Evolutionary conservation across 2,113 vertebrate species (phyloP), one percentile per base, ranked within the genome.

Genomic region (Eclectus roratus): DNA sequence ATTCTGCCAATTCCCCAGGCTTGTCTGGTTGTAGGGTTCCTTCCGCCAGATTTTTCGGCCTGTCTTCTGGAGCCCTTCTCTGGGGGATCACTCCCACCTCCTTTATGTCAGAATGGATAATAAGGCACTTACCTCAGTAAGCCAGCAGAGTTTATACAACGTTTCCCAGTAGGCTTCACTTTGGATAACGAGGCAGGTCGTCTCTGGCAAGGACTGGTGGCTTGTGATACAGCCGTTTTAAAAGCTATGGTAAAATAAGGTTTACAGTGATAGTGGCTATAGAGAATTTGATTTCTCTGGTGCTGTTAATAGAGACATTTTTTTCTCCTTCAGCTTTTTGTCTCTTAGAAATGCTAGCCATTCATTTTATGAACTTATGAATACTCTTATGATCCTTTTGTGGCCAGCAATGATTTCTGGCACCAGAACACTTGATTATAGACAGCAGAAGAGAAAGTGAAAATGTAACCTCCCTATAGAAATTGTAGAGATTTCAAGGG

Each of bases 61-160:
- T 93, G 60, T 93, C 63, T 97, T 94, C 79, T 96, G 69, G 79
- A 89, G 16, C 29, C 9, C 13, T 63, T 83, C 91, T 88, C 93
- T 58, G 10, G 58, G 78, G 84, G 28, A 84, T 94, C 37, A 15
- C 64, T 96, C 64, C 95, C 89, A 94, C 79, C 79, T 93, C 82
- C 76, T 89, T 74, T 74, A 80, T 86, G 90, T 94, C 88, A 94
- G 60, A 80, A 70, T 71, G 76, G 89, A 89, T 96, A 96, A 88
- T 35, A 55, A 94, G 79, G 58, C 82, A 88, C 88, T 90, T 95
- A 93, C 82, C 85, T 91, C 79, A 91, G 87, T 77, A 46, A 91
- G 53, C 77, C 76, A 93, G 79, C 28, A 85, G 71, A 90, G 47
- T 82, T 94, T 70, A 46, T 80, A 46, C 64, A 82, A 37, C n/a